Evolutionary conservation across 2,797 vertebrate genomes (phyloP), one percentile per base, ranked within the genome.

Genomic region (Galago senegalensis): DNA sequence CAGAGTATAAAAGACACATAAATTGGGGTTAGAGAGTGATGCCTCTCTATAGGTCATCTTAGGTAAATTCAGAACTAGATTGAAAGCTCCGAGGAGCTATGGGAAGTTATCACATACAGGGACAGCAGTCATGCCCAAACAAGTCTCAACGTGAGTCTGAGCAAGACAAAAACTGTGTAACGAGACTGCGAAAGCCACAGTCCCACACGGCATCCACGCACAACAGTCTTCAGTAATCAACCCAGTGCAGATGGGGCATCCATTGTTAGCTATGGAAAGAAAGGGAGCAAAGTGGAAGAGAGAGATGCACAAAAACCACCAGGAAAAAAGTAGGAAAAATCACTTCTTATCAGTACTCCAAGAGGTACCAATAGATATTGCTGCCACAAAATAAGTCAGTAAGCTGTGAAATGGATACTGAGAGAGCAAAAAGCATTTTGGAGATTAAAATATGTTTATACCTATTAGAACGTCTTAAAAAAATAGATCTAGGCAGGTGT

Each of bases 151-250:
- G 20, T 31, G 49, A 34, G 63, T 43, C 46, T 5, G 25, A 37
- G 77, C 20, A 65, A 84, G 72, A 67, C 34, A 72, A 46, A 67
- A 49, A 14, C 21, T 6, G 23, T 8, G 7, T 11, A 4, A 18
- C 2, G 17, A 56, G 23, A 21, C 1, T 53, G 25, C 80, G 56
- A 23, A n/a, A 29, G 0, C 0, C 12, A 40, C 13, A 13, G 16
- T 11, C 7, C 61, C 11, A 1, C 0, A 1, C 20, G 3, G 18
- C 0, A 7, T 11, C 46, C 31, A 13, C 7, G 8, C 17, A 6
- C 76, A 40, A 46, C 25, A 10, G 0, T 31, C 21, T 23, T 18
- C 29, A 75, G 27, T 7, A 27, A 67, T 14, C 23, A n/a, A 1
- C 49, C n/a, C 23, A 9, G 29, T 2, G 18, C 31, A 46, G 37